Conservation (phyloP, 2,888 invertebrate genomes). For the Idaea biselata region DNA sequence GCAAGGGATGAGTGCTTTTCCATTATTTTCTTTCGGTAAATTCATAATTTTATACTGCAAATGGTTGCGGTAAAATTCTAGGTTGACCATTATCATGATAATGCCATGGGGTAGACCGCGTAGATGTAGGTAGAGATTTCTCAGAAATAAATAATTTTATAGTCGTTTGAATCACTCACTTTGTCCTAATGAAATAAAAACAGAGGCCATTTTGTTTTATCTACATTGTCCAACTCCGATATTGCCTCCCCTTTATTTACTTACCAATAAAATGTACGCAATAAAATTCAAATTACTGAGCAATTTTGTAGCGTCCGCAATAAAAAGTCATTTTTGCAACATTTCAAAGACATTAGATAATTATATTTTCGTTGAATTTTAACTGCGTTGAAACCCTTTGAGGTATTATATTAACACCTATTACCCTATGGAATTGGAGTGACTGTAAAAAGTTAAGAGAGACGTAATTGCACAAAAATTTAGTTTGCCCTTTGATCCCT, state of each 20-base stretch:
- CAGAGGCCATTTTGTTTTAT: constrained; percentile 15
- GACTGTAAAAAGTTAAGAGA: constrained; percentile 43
- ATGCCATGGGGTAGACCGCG: not conserved
- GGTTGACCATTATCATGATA: not conserved
- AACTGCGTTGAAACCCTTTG: constrained; percentile 30
- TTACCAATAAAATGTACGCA: constrained; percentile 20
- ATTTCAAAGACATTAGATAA: constrained; percentile 22
- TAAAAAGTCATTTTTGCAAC: constrained; percentile 20
- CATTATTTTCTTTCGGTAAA: not conserved
- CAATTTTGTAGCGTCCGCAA: constrained; percentile 15
- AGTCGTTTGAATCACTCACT: constrained; percentile 1
- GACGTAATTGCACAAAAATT: constrained; percentile 46
- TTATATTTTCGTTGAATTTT: constrained; percentile 17
- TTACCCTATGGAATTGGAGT: constrained; percentile 35
- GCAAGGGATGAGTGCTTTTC: not conserved
- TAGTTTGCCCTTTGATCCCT: constrained; percentile 46
- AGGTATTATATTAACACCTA: constrained; percentile 41
- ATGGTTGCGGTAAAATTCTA: not conserved
- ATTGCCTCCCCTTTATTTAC: constrained; percentile 20
- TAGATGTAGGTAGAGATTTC: not conserved
- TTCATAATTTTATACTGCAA: not conserved
- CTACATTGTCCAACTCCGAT: constrained; percentile 18
- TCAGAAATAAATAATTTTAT: not conserved
- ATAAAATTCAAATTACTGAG: constrained; percentile 21
- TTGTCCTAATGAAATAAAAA: not conserved